Evolutionary conservation across 2,113 vertebrate species (phyloP).

Genomic region (Pygoscelis antarcticus): DNA sequence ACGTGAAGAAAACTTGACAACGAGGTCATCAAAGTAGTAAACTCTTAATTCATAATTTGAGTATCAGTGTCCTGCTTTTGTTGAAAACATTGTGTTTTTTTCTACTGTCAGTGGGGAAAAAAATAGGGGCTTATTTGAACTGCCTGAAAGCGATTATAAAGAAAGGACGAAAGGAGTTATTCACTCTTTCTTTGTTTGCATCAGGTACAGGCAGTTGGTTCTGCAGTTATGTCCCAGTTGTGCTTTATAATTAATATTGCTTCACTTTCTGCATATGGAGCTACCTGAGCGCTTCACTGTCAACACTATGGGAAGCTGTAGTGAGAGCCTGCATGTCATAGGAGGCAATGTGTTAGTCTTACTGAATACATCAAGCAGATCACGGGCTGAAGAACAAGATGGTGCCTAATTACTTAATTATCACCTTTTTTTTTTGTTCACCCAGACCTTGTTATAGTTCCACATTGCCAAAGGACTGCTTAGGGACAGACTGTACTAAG

Average conservation of each 20-base stretch:
- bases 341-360: not conserved
- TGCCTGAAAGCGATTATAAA: not conserved
- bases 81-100: not conserved
- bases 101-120: no score
- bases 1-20: not conserved
- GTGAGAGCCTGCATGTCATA: not conserved
- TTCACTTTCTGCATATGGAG: not conserved
- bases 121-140: not conserved
- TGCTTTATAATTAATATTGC: not conserved
- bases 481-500: not conserved
- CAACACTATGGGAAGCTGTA: not conserved
- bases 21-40: not conserved
- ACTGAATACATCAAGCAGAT: not conserved
- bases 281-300: not conserved
- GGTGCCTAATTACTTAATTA: constrained; percentile 53
- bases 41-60: not conserved
- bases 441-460: not conserved
- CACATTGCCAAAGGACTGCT: not conserved
- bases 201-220: not conserved
- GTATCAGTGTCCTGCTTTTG: not conserved
- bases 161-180: not conserved
- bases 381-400: not conserved
- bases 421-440: not conserved
- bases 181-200: not conserved
- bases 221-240: not conserved